Percentiles rank a stretch among this genome's conserved stretches.
Evolutionary conservation across 2,888 invertebrate genomes (phyloP).

Genomic region (Barypeithes pellucidus): DNA sequence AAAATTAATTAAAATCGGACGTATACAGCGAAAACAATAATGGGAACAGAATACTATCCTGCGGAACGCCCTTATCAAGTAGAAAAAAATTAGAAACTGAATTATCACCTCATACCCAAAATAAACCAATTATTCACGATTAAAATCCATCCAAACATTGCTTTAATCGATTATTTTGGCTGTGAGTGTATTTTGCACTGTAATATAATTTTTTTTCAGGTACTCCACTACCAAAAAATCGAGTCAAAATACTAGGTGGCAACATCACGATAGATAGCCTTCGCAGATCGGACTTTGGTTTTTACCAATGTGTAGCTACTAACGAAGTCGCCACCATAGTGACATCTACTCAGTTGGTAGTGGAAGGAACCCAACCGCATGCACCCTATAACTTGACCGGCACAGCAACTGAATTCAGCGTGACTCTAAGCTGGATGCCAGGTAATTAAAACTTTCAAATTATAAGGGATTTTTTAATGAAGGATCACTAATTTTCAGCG

Average conservation of each 20-base stretch:
- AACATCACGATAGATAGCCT: constrained; percentile 94
- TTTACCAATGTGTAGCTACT: constrained; percentile 95
- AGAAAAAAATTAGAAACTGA: too few relatives aligned
- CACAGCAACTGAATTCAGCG: constrained; percentile 89
- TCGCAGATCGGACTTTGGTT: constrained; percentile 92
- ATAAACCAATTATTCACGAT: too few relatives aligned
- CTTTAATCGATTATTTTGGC: too few relatives aligned
- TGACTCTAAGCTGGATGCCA: constrained; percentile 93
- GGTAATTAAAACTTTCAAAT: constrained; percentile 26
- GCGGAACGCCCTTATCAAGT: too few relatives aligned
- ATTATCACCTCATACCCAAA: too few relatives aligned
- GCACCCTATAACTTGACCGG: constrained; percentile 97
- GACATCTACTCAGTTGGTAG: constrained; percentile 89
- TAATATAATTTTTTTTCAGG: constrained; percentile 49
- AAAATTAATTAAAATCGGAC: too few relatives aligned
- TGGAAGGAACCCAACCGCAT: constrained; percentile 91
- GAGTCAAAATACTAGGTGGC: constrained; percentile 86
- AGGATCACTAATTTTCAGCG: too few relatives aligned
- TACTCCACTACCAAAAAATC: constrained; percentile 84
- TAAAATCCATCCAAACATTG: too few relatives aligned
- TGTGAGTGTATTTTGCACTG: neutral
- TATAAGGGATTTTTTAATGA: too few relatives aligned
- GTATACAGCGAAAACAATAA: too few relatives aligned
- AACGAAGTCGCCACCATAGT: constrained; percentile 98
- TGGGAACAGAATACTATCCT: too few relatives aligned